These are phyloP conservation scores for Platyrinchus mystaceus DNA, from an alignment of 2,797 vertebrate species.

Conservation along the genomic window DNA sequence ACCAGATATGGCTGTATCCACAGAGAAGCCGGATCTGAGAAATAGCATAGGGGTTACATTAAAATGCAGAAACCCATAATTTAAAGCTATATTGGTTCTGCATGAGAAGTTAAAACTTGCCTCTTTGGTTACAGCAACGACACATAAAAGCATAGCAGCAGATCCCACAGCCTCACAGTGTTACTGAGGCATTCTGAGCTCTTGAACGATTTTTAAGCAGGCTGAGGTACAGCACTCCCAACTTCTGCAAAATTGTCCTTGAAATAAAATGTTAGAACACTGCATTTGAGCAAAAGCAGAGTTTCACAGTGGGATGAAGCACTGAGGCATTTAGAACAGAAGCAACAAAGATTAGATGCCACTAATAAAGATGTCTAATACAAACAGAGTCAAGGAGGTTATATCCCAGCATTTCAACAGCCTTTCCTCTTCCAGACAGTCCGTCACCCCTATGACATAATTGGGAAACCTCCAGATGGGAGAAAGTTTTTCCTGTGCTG, in stretches of 20 bases:
- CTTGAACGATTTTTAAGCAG: neutral
- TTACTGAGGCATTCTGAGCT: neutral
- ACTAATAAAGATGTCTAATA: neutral
- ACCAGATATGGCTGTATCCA: neutral
- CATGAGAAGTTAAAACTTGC: neutral
- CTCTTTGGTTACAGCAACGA: neutral
- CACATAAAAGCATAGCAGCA: neutral
- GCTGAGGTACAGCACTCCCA: neutral
- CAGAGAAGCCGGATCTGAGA: neutral
- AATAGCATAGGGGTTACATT: neutral
- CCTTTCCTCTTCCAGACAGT: slow-evolving; percentile 23
- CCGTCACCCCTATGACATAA: neutral
- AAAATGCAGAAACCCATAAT: neutral
- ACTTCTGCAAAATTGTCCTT: neutral
- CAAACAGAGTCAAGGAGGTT: neutral
- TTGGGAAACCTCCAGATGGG: slow-evolving; percentile 10
- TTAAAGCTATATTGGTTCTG: neutral
- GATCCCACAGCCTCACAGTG: neutral
- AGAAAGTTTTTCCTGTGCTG: slow-evolving; percentile 6
- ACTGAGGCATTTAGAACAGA: neutral
- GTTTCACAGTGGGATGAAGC: neutral
- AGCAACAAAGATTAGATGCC: neutral
- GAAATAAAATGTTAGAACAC: neutral
- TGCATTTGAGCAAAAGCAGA: neutral
- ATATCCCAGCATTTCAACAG: neutral